Evolutionary conservation across 2,797 vertebrate species (phyloP).

Genomic region (Chlorospingus semifuscus): DNA sequence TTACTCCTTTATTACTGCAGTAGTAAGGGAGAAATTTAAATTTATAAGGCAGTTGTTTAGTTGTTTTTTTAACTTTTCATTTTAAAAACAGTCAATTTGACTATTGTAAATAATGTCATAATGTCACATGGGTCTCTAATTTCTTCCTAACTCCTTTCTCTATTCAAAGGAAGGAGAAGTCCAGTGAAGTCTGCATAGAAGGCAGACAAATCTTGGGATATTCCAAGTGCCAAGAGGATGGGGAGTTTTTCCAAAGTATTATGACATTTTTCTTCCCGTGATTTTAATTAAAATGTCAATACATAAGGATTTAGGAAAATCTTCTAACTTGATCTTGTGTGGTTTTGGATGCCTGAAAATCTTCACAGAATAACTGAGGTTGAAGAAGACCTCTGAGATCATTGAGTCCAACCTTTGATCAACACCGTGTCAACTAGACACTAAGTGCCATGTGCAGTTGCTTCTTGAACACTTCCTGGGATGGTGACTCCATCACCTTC

Average conservation of each 20-base stretch:
- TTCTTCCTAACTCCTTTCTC: neutral
- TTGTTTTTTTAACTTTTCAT: neutral
- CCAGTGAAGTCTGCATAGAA: neutral
- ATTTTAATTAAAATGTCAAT: neutral
- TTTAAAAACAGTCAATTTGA: neutral
- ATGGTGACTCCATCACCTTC: neutral
- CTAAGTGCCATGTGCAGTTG: neutral
- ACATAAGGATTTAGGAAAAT: neutral
- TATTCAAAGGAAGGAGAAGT: neutral
- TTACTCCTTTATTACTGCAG: neutral
- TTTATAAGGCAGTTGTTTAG: neutral
- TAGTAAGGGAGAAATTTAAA: neutral
- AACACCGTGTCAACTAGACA: rapidly evolving
- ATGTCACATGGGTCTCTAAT: neutral
- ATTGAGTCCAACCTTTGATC: neutral
- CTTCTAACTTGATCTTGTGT: neutral
- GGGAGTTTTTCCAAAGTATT: neutral
- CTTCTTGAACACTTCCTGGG: neutral
- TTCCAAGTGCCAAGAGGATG: neutral
- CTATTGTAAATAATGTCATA: neutral
- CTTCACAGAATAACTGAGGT: neutral
- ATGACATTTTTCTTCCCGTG: neutral
- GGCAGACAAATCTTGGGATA: neutral
- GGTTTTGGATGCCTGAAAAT: neutral
- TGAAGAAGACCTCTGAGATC: neutral